phyloP scores from a whole-genome alignment of 2,888 invertebrate genomes.

The Nasonovia ribisnigri region DNA sequence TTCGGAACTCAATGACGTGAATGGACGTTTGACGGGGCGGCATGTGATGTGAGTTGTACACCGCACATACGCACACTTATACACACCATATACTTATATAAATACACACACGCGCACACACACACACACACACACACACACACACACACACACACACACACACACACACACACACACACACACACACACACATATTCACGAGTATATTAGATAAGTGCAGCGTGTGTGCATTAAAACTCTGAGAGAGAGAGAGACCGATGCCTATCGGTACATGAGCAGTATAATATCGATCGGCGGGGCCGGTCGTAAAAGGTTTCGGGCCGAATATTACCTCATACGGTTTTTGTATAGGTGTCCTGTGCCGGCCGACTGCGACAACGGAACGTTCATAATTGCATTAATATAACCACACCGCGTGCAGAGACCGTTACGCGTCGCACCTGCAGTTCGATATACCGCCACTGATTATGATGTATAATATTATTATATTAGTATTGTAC shows the following conservation, averaged over 20 bases:
- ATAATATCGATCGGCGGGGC: slow-evolving; percentile 26
- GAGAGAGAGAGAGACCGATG: not conserved
- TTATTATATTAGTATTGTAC: not conserved
- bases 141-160: not conserved
- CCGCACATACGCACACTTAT: not conserved
- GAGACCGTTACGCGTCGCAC: not conserved
- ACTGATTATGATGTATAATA: not conserved
- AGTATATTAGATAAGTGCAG: not conserved
- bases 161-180: not conserved
- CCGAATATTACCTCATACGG: not conserved
- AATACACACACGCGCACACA: not conserved
- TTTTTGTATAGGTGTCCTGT: not conserved
- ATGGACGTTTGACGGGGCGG: slow-evolving; percentile 11
- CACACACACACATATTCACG: not conserved
- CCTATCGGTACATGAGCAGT: not conserved
- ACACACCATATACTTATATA: not conserved
- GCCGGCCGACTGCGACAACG: not conserved
- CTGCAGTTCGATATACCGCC: not conserved
- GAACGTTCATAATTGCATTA: not conserved
- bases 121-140: not conserved
- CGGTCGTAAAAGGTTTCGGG: slow-evolving; percentile 16
- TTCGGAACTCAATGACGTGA: slow-evolving; percentile 2
- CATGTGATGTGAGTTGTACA: not conserved
- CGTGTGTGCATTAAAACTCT: not conserved
- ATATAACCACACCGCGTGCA: not conserved